Conservation (phyloP, 2,888 invertebrate genomes). For the Protonemura montana region DNA sequence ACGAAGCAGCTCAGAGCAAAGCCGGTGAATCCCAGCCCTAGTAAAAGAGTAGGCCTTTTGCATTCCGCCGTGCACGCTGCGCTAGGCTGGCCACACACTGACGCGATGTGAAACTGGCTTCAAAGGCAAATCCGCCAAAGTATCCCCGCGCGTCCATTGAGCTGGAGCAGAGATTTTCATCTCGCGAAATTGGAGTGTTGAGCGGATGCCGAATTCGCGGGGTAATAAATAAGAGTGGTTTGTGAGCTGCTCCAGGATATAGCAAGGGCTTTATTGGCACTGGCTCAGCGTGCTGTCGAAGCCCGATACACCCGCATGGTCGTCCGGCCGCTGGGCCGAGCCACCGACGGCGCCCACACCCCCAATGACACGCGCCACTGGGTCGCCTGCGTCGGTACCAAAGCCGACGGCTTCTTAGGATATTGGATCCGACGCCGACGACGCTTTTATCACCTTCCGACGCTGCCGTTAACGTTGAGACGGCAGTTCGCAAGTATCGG, state of each 20-base stretch:
- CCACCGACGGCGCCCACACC: neutral
- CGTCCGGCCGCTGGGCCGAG: no score
- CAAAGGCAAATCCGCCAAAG: neutral
- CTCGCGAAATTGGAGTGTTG: neutral
- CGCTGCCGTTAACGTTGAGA: neutral
- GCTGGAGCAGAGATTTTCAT: neutral
- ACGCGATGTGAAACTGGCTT: neutral
- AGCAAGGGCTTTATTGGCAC: neutral
- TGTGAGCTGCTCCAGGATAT: neutral
- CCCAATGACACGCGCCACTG: neutral
- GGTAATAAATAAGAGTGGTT: neutral
- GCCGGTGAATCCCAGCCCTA: neutral
- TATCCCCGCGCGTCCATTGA: neutral
- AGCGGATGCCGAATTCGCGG: neutral
- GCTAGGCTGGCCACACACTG: neutral
- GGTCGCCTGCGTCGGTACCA: neutral
- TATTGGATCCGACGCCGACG: neutral
- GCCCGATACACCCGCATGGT: no score
- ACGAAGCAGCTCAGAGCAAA: neutral
- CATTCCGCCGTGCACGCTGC: neutral
- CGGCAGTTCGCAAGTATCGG: neutral
- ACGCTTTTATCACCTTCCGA: neutral
- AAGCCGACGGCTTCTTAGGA: neutral
- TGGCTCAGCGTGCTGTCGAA: neutral
- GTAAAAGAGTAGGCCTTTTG: neutral